These are phyloP conservation scores for Drosophila flavopinicola DNA, from an alignment of 2,888 invertebrate genomes.

Conservation along the genomic window DNA sequence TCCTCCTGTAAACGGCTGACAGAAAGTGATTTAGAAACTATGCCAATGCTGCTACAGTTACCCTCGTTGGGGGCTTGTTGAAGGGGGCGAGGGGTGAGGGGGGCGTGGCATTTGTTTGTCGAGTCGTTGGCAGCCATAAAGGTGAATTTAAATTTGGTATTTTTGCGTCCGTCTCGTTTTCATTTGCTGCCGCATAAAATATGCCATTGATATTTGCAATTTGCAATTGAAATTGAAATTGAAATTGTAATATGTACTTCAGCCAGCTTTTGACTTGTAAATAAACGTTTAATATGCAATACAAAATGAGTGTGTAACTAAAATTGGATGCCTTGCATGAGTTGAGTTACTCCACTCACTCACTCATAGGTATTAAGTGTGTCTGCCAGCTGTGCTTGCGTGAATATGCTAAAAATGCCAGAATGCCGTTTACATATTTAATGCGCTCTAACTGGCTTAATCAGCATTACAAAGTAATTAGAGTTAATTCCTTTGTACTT, in stretches of 20 bases:
- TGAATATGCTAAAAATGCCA: slow-evolving; percentile 67
- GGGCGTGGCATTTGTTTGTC: slow-evolving; percentile 41
- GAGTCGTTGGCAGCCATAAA: slow-evolving; percentile 65
- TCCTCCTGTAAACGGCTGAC: slow-evolving; percentile 64
- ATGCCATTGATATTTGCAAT: slow-evolving; percentile 58
- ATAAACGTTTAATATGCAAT: slow-evolving; percentile 34
- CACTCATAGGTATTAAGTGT: neutral
- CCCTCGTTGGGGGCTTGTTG: slow-evolving; percentile 1
- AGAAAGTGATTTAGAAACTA: slow-evolving; percentile 79
- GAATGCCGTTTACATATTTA: slow-evolving; percentile 72
- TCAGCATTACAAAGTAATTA: slow-evolving; percentile 80
- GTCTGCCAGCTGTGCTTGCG: neutral
- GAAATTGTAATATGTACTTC: slow-evolving; percentile 16
- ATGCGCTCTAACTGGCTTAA: slow-evolving; percentile 73
- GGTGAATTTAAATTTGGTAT: slow-evolving; percentile 72
- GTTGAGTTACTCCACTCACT: neutral
- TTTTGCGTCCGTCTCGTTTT: slow-evolving; percentile 38
- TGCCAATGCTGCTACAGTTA: slow-evolving; percentile 45
- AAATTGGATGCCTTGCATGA: neutral
- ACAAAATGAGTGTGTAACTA: slow-evolving; percentile 2
- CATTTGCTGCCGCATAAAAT: no score
- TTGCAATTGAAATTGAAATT: slow-evolving; percentile 48
- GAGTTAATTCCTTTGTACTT: slow-evolving; percentile 77
- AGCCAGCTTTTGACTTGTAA: slow-evolving; percentile 23
- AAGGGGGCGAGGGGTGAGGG: neutral